Conservation (phyloP, 2,888 invertebrate genomes). For the Tanypteryx hageni region DNA sequence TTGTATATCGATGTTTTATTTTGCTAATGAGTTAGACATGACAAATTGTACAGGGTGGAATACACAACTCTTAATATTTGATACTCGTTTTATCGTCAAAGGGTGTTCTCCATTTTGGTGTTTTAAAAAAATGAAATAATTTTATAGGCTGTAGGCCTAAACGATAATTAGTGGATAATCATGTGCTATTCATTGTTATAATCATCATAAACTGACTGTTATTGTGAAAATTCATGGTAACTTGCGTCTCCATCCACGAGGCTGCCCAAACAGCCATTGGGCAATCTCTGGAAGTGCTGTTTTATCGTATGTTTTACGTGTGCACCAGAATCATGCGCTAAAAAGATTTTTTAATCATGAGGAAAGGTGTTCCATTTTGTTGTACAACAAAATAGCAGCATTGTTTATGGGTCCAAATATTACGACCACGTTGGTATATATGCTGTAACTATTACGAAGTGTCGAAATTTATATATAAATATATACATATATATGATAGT, state of each 20-base stretch:
- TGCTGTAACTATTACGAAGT: conserved; percentile 49
- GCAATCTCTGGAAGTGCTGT: conserved; percentile 6
- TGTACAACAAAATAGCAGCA: background rate
- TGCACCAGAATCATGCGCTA: background rate
- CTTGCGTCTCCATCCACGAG: background rate
- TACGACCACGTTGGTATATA: conserved; percentile 21
- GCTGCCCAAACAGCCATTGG: conserved; percentile 52
- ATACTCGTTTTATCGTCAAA: conserved; percentile 31
- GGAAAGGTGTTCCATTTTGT: conserved; percentile 2
- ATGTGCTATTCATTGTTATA: background rate
- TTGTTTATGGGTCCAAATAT: conserved; percentile 56
- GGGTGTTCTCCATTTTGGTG: no score
- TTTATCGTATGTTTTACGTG: no score
- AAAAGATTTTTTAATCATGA: conserved; percentile 39
- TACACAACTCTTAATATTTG: conserved; percentile 34
- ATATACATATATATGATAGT: background rate
- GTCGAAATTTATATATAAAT: background rate
- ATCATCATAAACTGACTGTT: background rate
- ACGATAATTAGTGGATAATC: background rate
- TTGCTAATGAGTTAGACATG: conserved; percentile 52
- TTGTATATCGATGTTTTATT: conserved; percentile 31
- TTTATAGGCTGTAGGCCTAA: conserved; percentile 41
- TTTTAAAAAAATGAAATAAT: conserved; percentile 16
- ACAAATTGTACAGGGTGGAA: conserved; percentile 63
- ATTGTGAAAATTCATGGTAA: background rate